A percentile compares a stretch with the other conserved stretches of the same genome.
Conservation (phyloP, 2,888 invertebrate genomes). For the Euplexia lucipara region DNA sequence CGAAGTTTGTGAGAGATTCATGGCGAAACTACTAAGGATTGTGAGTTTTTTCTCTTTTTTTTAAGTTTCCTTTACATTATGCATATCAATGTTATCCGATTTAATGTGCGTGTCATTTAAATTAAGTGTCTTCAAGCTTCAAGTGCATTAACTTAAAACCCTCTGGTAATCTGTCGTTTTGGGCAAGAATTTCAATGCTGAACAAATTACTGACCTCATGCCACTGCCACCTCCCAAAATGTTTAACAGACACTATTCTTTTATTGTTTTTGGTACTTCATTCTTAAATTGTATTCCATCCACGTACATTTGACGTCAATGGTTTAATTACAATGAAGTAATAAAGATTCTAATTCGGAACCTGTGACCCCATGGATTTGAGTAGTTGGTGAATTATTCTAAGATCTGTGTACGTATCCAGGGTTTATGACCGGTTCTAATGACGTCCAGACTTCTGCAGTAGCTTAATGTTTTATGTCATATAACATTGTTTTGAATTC, state of each 20-base stretch:
- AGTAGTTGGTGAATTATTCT: conserved; percentile 29
- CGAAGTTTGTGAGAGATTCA: conserved; percentile 77
- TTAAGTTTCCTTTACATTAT: conserved; percentile 3
- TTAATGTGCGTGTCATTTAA: conserved; percentile 39
- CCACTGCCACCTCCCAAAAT: conserved; percentile 21
- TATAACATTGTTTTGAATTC: conserved; percentile 39
- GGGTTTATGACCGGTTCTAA: conserved; percentile 33
- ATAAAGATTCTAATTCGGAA: conserved; percentile 55
- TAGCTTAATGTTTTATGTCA: conserved; percentile 22
- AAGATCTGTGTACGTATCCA: conserved; percentile 27
- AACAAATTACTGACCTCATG: conserved; percentile 18
- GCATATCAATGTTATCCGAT: conserved; percentile 21
- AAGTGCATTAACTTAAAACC: conserved; percentile 15
- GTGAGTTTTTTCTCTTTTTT: conserved; percentile 71
- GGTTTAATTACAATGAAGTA: conserved; percentile 51
- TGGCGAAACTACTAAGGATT: conserved; percentile 73
- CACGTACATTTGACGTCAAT: conserved; percentile 56
- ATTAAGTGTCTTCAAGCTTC: conserved; percentile 34
- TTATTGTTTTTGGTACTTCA: conserved; percentile 38
- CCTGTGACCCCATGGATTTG: conserved; percentile 40
- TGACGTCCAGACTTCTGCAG: conserved; percentile 41
- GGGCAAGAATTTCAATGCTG: conserved; percentile 18
- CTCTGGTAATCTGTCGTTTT: conserved; percentile 35
- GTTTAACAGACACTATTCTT: conserved; percentile 42
- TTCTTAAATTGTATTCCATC: conserved; percentile 46